Evolutionary conservation across 2,888 invertebrate genomes (phyloP).

Genomic region (Odontomyia ornata): DNA sequence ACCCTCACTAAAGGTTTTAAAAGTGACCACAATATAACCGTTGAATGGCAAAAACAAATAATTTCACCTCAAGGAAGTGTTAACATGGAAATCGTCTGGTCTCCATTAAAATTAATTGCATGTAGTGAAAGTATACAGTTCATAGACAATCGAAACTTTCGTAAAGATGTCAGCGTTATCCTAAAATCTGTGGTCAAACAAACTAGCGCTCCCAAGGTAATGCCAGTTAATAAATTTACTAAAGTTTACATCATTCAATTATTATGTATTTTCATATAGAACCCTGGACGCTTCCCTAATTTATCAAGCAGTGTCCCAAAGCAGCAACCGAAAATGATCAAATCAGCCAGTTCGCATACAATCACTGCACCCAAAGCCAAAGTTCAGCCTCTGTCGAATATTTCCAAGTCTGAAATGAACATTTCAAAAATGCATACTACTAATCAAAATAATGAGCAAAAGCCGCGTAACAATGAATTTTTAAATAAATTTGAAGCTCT

Average conservation of each 20-base stretch:
- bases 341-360: slow-evolving; percentile 17
- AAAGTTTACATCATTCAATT: not conserved
- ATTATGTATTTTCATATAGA: slow-evolving; percentile 2
- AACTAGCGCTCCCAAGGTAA: slow-evolving; percentile 41
- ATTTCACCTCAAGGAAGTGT: slow-evolving; percentile 68
- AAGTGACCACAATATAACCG: slow-evolving; percentile 68
- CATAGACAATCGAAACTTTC: slow-evolving; percentile 70
- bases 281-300: slow-evolving; percentile 41
- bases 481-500: not conserved
- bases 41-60: slow-evolving; percentile 68
- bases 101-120: slow-evolving; percentile 68
- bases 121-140: slow-evolving; percentile 73
- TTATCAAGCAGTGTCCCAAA: slow-evolving; percentile 13
- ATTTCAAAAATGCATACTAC: not conserved
- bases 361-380: not conserved
- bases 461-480: slow-evolving; percentile 38
- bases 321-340: not conserved
- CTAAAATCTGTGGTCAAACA: slow-evolving; percentile 67
- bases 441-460: not conserved
- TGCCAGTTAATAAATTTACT: not conserved
- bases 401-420: slow-evolving; percentile 40
- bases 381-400: slow-evolving; percentile 4
- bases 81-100: slow-evolving; percentile 72
- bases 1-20: slow-evolving; percentile 66
- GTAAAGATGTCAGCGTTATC: slow-evolving; percentile 73